Evolutionary conservation across 2,113 vertebrate species (phyloP).

Genomic region (Megaceryle maxima): DNA sequence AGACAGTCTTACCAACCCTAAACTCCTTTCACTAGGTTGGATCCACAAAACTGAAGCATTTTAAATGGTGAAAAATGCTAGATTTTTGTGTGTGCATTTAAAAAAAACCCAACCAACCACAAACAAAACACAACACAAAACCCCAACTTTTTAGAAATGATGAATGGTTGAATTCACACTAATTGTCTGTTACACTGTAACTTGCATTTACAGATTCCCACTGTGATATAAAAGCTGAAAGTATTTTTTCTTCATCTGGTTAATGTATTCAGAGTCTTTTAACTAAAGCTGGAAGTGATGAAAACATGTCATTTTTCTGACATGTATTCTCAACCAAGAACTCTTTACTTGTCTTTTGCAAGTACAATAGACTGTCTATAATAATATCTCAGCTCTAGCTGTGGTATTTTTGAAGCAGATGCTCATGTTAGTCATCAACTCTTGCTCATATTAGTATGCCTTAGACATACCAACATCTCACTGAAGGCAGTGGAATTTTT

Average conservation of each 20-base stretch:
- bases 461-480: background rate
- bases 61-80: background rate
- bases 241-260: constrained; percentile 55
- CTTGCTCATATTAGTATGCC: background rate
- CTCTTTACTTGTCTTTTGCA: constrained; percentile 69
- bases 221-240: constrained; percentile 53
- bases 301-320: constrained; percentile 74
- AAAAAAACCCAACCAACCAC: background rate
- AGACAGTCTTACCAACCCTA: background rate
- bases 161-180: constrained; percentile 27
- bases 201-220: constrained; percentile 57
- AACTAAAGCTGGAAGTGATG: constrained; percentile 65
- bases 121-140: too few relatives aligned
- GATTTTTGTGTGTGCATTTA: background rate
- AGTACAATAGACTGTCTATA: constrained; percentile 69
- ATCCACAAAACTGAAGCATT: background rate
- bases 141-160: background rate
- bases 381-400: constrained; percentile 55
- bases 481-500: background rate
- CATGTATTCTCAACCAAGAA: constrained; percentile 69
- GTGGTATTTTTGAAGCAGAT: constrained; percentile 57
- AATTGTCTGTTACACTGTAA: constrained; percentile 59
- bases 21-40: background rate
- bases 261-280: constrained; percentile 69
- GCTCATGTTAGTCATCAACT: constrained; percentile 61